These are phyloP conservation scores for Chelonia mydas DNA, from an alignment of 2,797 vertebrate species.

Conservation along the genomic window DNA sequence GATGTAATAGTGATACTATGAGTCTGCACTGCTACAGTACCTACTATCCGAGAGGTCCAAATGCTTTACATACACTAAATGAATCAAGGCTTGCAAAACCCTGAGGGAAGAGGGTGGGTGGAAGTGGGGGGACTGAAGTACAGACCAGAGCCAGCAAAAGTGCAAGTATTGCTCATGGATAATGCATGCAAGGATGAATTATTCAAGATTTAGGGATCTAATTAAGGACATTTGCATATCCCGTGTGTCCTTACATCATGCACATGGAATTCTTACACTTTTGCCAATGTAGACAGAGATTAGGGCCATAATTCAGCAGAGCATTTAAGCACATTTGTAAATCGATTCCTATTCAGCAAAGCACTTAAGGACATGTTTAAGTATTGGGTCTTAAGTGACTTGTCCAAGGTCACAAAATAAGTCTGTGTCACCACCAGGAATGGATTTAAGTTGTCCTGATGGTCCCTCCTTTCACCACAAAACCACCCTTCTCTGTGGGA, in stretches of 20 bases:
- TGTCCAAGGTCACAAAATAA: neutral
- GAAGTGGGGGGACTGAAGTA: neutral
- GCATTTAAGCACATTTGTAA: neutral
- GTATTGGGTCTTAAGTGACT: neutral
- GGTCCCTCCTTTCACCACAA: neutral
- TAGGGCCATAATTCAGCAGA: neutral
- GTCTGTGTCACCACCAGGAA: neutral
- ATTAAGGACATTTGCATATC: constrained; percentile 39
- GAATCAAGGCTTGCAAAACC: neutral
- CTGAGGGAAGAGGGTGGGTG: no score
- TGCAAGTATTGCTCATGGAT: fast-evolving
- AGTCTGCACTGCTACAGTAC: neutral
- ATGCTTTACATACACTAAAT: neutral
- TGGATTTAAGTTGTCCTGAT: neutral
- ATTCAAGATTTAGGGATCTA: neutral
- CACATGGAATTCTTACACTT: neutral
- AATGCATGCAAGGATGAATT: neutral
- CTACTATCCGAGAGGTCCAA: neutral
- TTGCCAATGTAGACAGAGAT: neutral
- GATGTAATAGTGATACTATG: neutral
- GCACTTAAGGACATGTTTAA: neutral
- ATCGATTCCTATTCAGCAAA: neutral
- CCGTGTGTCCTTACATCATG: neutral
- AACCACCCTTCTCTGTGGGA: neutral
- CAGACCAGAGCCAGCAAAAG: neutral